Evolutionary conservation across 2,797 vertebrate species (phyloP), one percentile per base, ranked within the genome.

Genomic region (Odontamblyopus rebecca): DNA sequence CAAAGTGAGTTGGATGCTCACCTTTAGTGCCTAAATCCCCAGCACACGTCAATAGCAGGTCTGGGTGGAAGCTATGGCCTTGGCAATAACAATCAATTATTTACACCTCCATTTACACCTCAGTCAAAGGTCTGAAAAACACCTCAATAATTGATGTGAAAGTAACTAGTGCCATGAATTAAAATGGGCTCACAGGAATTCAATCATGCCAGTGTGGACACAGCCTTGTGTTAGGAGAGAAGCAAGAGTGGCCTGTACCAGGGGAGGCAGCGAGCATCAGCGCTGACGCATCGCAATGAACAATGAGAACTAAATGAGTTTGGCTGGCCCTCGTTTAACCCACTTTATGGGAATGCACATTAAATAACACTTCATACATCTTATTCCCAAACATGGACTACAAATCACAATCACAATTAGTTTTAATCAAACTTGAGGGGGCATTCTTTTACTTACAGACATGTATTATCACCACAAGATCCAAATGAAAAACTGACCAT

Each of bases 41-140:
- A n/a, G 13, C 15, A 26, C 64, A 18, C 77, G 51, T 71, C 12
- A 65, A n/a, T 11, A 73, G 15, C 30, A 53, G 56, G 13, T 38
- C 56, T 74, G 61, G 53, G 11, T 19, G 35, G 54, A 19, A 75
- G 61, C 67, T 44, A 64, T 61, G 30, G 69, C 32, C 51, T 61
- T 54, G 59, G 6, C 32, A 75, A 66, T 60, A 72, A 61, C 19
- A 64, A 61, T 68, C 0, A 50, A 72, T 72, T 62, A 82, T 70
- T 72, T 70, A 74, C 16, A 68, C 29, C 7, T 59, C 41, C 27
- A 50, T 13, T 6, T 5, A 35, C 51, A 71, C 23, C 23, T 50
- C n/a, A 56, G 51, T 61, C 27, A 66, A n/a, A 51, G 35, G n/a
- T 66, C 41, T 73, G 32, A 30, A 56, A 41, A 74, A 35, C 48